Base-by-base conservation (phyloP, 2,113 vertebrate species). In the Oxygymnocypris stewartii region DNA sequence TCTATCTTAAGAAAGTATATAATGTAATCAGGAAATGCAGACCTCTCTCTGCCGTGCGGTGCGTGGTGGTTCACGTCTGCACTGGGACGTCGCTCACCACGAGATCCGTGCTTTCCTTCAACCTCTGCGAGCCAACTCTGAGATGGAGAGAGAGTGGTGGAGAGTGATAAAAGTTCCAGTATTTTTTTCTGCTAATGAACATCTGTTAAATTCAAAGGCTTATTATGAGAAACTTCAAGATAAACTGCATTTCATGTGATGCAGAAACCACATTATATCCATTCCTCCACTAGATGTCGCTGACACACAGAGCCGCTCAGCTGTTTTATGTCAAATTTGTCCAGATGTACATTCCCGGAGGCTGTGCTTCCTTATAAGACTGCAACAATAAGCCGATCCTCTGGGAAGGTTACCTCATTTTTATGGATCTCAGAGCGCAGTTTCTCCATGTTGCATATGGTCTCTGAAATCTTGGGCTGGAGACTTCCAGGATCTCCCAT, bases 31-130 rank as follows among this genome's bases (percentile, higher is more conserved):
- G 82, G 82, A 61, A 65, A 76, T 16, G 9, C 67, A 87, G 85
- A 99, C 98, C 98, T 99, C 94, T 99, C 98, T 96, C 98, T 94
- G 92, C 98, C 98, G 86, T 97, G 97, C 74, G 98, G 97, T 40
- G 97, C 95, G n/a, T n/a, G n/a, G 94, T 99, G 98, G 92, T 98
- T 99, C 94, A 96, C 96, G 57, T 99, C 98, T n/a, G 96, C 95
- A 90, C 98, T 99, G 92, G 97, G 95, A 89, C 97, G 91, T 88
- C 97, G 90, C 93, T 99, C 97, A 83, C 96, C 95, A 93, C 97
- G 95, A 88, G 95, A 95, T 88, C 95, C 95, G 86, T 96, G 96
- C 94, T 99, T 99, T 47, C 97, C 97, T 95, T 99, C 98, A 88
- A 98, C 98, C 94, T 99, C 98, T 87, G 97, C 96, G 20, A 99